These are phyloP conservation scores for Asteroscopus sphinx DNA, from an alignment of 2,888 invertebrate genomes.

Conservation along the genomic window DNA sequence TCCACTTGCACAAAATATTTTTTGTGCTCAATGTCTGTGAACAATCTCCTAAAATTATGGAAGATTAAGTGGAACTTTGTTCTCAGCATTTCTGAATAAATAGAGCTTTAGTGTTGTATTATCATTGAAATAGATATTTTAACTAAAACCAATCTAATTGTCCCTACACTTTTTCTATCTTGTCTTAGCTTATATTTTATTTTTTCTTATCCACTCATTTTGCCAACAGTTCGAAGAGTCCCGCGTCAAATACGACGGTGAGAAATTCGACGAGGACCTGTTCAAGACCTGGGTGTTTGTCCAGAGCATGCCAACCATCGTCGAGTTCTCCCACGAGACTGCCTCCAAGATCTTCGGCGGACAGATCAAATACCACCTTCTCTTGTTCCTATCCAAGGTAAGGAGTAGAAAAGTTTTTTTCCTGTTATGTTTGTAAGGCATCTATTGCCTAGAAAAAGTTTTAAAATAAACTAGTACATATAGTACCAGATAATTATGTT, in stretches of 20 bases:
- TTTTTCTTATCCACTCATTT: slow-evolving; percentile 4
- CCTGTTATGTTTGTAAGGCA: not conserved
- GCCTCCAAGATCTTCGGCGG: slow-evolving; percentile 99
- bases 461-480: too few species aligned
- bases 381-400: slow-evolving; percentile 97
- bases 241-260: slow-evolving; percentile 93
- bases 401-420: slow-evolving; percentile 32
- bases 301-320: slow-evolving; percentile 96
- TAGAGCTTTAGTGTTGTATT: too few species aligned
- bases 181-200: not conserved
- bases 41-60: too few species aligned
- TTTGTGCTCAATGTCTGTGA: too few species aligned
- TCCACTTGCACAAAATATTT: too few species aligned
- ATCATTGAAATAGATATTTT: too few species aligned
- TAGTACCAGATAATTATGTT: not conserved
- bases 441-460: not conserved
- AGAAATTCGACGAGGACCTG: slow-evolving; percentile 90
- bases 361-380: slow-evolving; percentile 98
- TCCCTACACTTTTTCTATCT: too few species aligned
- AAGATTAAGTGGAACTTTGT: too few species aligned
- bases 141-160: too few species aligned
- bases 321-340: slow-evolving; percentile 99
- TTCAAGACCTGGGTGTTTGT: slow-evolving; percentile 95
- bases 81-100: too few species aligned
- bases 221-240: slow-evolving; percentile 94